phyloP scores from a whole-genome alignment of 23 tunicate genomes.

The Phallusia fumigata region DNA sequence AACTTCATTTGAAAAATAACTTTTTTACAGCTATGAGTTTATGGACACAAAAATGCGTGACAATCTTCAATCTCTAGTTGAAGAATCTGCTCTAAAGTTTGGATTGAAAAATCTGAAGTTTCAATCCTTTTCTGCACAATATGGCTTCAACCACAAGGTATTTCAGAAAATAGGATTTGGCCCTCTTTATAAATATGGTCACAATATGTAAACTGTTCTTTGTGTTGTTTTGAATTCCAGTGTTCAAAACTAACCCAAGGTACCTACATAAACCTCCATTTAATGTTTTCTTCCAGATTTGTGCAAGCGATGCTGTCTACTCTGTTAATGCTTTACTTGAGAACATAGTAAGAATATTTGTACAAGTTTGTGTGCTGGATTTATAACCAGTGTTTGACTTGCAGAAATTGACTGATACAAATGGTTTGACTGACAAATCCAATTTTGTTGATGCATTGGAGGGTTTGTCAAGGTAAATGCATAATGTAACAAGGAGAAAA shows the following conservation, averaged over 20 bases:
- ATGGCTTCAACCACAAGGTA: slow-evolving; percentile 72
- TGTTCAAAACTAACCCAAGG: neutral
- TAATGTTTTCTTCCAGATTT: slow-evolving; percentile 24
- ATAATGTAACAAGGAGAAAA: too few relatives aligned
- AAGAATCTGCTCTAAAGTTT: slow-evolving; percentile 90
- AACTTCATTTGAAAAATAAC: too few relatives aligned
- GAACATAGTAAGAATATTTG: slow-evolving; percentile 29
- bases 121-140: slow-evolving; percentile 83
- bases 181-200: too few relatives aligned
- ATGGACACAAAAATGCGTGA: slow-evolving; percentile 88
- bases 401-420: neutral
- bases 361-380: neutral
- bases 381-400: neutral
- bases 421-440: slow-evolving; percentile 26
- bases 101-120: slow-evolving; percentile 66
- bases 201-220: too few relatives aligned
- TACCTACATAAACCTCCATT: neutral
- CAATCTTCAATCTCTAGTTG: slow-evolving; percentile 56
- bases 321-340: slow-evolving; percentile 63
- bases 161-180: neutral
- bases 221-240: too few relatives aligned
- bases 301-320: slow-evolving; percentile 80
- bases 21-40: slow-evolving; percentile 41
- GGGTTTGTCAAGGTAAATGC: slow-evolving; percentile 47
- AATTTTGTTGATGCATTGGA: slow-evolving; percentile 71